Percentiles rank a stretch among this genome's conserved stretches.
These are phyloP conservation scores for Cynoglossus semilaevis DNA, from an alignment of 2,113 vertebrate genomes.

Conservation along the genomic window DNA sequence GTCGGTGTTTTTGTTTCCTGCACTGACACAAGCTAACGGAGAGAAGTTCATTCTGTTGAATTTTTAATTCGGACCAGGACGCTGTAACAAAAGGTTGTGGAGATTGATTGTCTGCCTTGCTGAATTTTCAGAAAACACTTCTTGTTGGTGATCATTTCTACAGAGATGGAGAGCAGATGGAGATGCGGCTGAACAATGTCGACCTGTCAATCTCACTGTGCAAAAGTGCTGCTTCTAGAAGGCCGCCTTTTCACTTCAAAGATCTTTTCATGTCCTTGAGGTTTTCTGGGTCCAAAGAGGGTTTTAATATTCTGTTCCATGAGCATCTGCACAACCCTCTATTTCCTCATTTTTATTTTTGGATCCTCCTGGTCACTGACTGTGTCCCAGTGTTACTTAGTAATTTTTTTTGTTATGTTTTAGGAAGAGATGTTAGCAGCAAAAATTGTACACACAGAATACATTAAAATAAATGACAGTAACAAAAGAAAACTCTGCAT, in stretches of 20 bases:
- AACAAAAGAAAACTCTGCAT: not conserved
- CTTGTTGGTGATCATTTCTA: too few relatives aligned
- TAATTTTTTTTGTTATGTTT: constrained; percentile 37
- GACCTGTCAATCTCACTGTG: constrained; percentile 46
- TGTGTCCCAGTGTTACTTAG: too few relatives aligned
- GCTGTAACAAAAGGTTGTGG: too few relatives aligned
- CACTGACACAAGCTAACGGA: too few relatives aligned
- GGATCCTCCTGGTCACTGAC: constrained; percentile 41
- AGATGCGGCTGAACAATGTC: not conserved
- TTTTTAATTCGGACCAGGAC: too few relatives aligned
- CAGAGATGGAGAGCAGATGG: too few relatives aligned
- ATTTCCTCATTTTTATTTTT: constrained; percentile 18
- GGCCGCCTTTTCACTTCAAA: constrained; percentile 64
- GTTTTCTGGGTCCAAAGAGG: constrained; percentile 49
- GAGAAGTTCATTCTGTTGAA: too few relatives aligned
- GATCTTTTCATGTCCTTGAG: constrained; percentile 53
- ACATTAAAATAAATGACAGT: not conserved
- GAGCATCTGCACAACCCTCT: constrained; percentile 30
- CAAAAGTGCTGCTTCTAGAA: constrained; percentile 60
- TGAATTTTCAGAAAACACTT: too few relatives aligned
- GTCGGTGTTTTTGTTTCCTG: too few relatives aligned
- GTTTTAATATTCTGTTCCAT: constrained; percentile 52
- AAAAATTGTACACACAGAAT: constrained; percentile 43
- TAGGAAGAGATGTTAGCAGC: constrained; percentile 51
- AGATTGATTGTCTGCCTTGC: too few relatives aligned